Base-by-base conservation (phyloP, 2,888 invertebrate species). In the Pecten maximus region DNA sequence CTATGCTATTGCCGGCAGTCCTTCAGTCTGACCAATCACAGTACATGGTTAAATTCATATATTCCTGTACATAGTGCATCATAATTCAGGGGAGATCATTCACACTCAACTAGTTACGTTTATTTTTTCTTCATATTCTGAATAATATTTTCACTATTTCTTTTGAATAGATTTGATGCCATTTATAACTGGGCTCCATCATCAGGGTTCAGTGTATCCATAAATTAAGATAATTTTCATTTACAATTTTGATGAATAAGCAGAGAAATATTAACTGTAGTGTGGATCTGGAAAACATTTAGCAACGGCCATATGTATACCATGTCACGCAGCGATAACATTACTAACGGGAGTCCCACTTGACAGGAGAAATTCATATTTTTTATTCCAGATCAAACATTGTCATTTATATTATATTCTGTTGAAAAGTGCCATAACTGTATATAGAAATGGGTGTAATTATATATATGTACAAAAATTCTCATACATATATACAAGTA, bases 341-440 rank as follows among this genome's bases (percentile, higher is more conserved):
- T 6, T 74, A 28, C 35, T 74, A 74, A 74, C 10, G 4, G 74
- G 60, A n/a, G 28, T 74, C 35, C 35, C 35, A 8, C 35, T 74
- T 6, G 16, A 16, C 35, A 74, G 35, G 35, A 74, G 44, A 15
- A 35, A 35, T 28, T 28, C 6, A 35, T 35, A 35, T 28, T 74
- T 74, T 10, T 74, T 74, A 35, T 74, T 74, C 74, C 35, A 74
- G 35, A 28, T 28, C 8, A 35, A 35, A 15, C 35, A 35, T 35
- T 74, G 28, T 35, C 35, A 35, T 35, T 10, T 35, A 0, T 74
- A 35, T 28, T 35, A 2, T 50, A 50, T 50, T 50, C 23, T 54
- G 54, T 54, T 54, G 54, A 54, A 74, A 74, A 74, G 74, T 74
- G 74, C 74, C 74, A 74, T 74, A 74, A 74, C 35, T 74, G 28